Evolutionary conservation across 2,888 invertebrate species (phyloP).

Genomic region (Antitype chi): DNA sequence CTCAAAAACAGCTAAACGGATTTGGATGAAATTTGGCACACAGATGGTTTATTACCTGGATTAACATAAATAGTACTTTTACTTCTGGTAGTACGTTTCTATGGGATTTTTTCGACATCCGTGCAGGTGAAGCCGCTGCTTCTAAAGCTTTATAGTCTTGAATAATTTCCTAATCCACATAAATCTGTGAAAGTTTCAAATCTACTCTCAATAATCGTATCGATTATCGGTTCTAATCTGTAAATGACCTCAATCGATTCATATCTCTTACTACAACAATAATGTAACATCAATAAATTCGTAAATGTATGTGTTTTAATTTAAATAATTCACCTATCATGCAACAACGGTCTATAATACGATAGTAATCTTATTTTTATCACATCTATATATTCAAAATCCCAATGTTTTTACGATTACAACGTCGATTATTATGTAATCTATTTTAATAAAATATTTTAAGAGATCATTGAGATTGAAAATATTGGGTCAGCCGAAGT

Average conservation of each 20-base stretch:
- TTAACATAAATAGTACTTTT: background rate
- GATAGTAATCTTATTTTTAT: conserved; percentile 53
- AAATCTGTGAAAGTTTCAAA: background rate
- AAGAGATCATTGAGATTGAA: conserved; percentile 20
- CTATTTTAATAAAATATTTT: conserved; percentile 26
- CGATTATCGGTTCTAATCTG: conserved; percentile 46
- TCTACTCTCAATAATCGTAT: conserved; percentile 27
- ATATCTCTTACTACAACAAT: conserved; percentile 36
- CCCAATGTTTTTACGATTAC: conserved; percentile 43
- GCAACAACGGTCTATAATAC: conserved; percentile 24
- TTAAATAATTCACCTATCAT: conserved; percentile 59
- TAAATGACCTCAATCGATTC: conserved; percentile 30
- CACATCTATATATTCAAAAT: conserved; percentile 36
- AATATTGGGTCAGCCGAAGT: conserved; percentile 17
- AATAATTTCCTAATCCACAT: background rate
- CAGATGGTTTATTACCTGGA: background rate
- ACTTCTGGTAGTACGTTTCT: background rate
- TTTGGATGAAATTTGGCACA: background rate
- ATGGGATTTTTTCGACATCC: background rate
- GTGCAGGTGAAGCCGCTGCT: background rate
- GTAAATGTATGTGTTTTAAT: conserved; percentile 51
- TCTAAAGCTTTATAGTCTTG: background rate
- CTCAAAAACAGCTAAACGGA: background rate
- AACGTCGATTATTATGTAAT: conserved; percentile 34
- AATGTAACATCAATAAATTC: conserved; percentile 47